These are phyloP conservation scores for Poicephalus gulielmi DNA, from an alignment of 2,113 vertebrate species.

Conservation along the genomic window DNA sequence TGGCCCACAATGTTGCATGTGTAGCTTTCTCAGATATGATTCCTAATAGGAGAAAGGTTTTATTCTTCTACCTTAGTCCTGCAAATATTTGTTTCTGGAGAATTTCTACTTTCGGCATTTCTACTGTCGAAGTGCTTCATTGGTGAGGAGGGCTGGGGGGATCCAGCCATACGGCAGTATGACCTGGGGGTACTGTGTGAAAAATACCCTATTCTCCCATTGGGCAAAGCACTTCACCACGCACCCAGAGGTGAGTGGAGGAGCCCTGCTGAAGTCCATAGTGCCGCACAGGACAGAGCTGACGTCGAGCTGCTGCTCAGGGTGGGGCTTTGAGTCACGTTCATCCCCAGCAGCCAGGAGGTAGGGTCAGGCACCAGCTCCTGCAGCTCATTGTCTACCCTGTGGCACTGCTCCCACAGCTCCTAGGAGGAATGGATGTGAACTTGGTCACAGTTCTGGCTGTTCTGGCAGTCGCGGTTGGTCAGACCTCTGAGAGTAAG, in stretches of 20 bases:
- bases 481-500: constrained; percentile 69
- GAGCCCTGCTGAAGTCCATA: neutral
- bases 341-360: neutral
- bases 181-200: fast-evolving
- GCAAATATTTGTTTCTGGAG: neutral
- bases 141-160: neutral
- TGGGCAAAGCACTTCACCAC: neutral
- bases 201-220: neutral
- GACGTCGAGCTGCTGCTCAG: neutral
- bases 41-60: fast-evolving
- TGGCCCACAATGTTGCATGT: fast-evolving
- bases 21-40: neutral
- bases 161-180: neutral
- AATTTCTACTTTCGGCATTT: neutral
- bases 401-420: neutral
- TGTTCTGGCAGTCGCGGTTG: constrained; percentile 2
- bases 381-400: neutral
- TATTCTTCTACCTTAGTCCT: neutral
- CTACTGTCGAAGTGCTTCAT: neutral
- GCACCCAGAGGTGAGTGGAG: fast-evolving
- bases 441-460: neutral
- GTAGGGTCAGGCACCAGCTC: neutral
- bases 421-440: constrained; percentile 51
- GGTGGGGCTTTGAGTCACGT: constrained; percentile 57
- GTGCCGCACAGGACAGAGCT: neutral